Conservation (phyloP, 2,797 vertebrate genomes). For the Periparus ater region DNA sequence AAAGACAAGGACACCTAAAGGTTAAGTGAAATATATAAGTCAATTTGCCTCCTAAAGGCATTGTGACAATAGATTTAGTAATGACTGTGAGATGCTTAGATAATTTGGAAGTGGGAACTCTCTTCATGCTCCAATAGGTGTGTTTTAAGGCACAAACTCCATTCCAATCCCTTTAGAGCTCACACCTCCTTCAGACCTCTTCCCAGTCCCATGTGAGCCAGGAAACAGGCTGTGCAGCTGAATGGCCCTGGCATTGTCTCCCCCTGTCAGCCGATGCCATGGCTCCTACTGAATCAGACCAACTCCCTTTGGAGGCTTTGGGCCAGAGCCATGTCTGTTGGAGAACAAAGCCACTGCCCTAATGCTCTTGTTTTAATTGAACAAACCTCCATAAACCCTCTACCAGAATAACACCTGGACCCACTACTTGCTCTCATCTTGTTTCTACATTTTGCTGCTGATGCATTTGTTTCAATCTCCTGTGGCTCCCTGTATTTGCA, state of each 20-base stretch:
- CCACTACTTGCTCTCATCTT: neutral
- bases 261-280: neutral
- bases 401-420: neutral
- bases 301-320: neutral
- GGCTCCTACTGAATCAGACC: neutral
- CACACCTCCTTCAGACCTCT: neutral
- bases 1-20: neutral
- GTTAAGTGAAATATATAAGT: neutral
- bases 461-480: conserved; percentile 58
- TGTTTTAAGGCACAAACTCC: neutral
- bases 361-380: neutral
- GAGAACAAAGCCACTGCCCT: neutral
- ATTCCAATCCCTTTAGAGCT: neutral
- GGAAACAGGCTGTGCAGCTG: neutral
- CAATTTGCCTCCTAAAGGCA: neutral
- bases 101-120: neutral
- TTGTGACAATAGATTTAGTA: neutral
- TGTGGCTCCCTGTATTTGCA: conserved; percentile 46
- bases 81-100: neutral
- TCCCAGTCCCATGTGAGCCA: neutral
- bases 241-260: neutral
- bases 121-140: neutral
- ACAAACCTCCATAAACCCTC: neutral
- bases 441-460: conserved; percentile 11
- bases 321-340: neutral